phyloP scores from a whole-genome alignment of 2,113 vertebrate genomes.

The Stegostoma tigrinum region DNA sequence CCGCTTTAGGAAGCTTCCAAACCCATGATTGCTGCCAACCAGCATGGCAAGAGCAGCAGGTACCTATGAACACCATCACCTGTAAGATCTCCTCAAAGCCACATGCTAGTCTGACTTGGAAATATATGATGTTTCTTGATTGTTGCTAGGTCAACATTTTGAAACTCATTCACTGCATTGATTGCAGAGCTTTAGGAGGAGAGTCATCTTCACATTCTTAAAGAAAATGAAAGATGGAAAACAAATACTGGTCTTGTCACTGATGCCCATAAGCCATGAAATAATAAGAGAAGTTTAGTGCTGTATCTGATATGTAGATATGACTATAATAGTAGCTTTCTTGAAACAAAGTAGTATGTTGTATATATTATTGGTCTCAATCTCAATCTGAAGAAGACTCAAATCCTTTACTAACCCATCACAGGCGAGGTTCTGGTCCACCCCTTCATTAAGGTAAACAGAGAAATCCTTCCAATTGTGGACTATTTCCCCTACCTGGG shows the following conservation, averaged over 20 bases:
- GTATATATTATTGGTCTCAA: neutral
- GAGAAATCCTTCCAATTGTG: too few relatives aligned
- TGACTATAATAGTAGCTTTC: too few relatives aligned
- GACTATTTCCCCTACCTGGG: too few relatives aligned
- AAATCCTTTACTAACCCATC: too few relatives aligned
- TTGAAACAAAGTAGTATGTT: neutral
- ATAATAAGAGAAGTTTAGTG: neutral
- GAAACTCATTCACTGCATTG: too few relatives aligned
- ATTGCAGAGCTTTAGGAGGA: too few relatives aligned
- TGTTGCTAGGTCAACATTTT: too few relatives aligned
- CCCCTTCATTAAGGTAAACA: too few relatives aligned
- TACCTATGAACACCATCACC: neutral
- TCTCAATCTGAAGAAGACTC: too few relatives aligned
- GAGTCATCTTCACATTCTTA: neutral
- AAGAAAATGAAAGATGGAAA: neutral
- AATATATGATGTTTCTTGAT: too few relatives aligned
- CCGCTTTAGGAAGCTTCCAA: neutral
- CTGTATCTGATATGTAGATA: neutral
- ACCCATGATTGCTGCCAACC: neutral
- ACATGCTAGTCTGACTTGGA: too few relatives aligned
- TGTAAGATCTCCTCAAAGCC: neutral
- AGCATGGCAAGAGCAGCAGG: neutral
- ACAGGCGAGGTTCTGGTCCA: too few relatives aligned
- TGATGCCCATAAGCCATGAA: neutral
- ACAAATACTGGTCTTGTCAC: neutral